phyloP scores from a whole-genome alignment of 2,888 invertebrate species.

The Sinohyriopsis cumingii region DNA sequence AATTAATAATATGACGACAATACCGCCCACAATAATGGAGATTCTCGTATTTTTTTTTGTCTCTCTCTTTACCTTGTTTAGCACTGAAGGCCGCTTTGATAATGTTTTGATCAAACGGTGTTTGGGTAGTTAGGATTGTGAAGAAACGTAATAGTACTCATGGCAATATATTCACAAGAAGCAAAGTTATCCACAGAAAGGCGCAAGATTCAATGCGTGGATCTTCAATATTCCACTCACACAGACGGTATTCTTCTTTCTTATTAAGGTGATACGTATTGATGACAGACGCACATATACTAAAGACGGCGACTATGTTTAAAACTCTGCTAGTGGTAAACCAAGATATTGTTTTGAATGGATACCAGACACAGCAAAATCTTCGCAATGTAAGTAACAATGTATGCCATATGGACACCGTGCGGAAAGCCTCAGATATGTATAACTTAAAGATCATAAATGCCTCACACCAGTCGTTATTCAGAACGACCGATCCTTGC shows the following conservation, averaged over 20 bases:
- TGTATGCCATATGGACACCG: slow-evolving; percentile 40
- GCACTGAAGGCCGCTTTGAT: too few relatives aligned
- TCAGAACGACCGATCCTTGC: too few relatives aligned
- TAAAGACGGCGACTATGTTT: slow-evolving; percentile 10
- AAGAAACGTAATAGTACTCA: too few relatives aligned
- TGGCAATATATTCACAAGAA: too few relatives aligned
- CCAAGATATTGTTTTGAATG: slow-evolving; percentile 10
- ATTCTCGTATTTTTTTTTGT: too few relatives aligned
- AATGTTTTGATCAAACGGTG: too few relatives aligned
- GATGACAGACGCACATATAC: slow-evolving; percentile 6
- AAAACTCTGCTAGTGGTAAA: slow-evolving; percentile 5
- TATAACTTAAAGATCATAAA: slow-evolving; percentile 30
- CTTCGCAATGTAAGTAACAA: slow-evolving; percentile 30
- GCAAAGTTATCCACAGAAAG: too few relatives aligned
- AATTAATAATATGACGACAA: too few relatives aligned
- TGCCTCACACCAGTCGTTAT: slow-evolving; percentile 1
- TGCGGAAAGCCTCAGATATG: slow-evolving; percentile 30
- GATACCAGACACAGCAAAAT: too few relatives aligned
- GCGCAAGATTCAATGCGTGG: slow-evolving; percentile 6
- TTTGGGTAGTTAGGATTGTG: too few relatives aligned
- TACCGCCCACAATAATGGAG: too few relatives aligned
- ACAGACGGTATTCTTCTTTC: slow-evolving; percentile 13
- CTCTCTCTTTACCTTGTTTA: too few relatives aligned
- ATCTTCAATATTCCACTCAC: slow-evolving; percentile 10
- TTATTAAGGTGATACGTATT: slow-evolving; percentile 17